Percentiles rank a stretch among this genome's conserved stretches.
phyloP scores from a whole-genome alignment of 2,888 invertebrate genomes.

The Pseudolycoriella hygida region DNA sequence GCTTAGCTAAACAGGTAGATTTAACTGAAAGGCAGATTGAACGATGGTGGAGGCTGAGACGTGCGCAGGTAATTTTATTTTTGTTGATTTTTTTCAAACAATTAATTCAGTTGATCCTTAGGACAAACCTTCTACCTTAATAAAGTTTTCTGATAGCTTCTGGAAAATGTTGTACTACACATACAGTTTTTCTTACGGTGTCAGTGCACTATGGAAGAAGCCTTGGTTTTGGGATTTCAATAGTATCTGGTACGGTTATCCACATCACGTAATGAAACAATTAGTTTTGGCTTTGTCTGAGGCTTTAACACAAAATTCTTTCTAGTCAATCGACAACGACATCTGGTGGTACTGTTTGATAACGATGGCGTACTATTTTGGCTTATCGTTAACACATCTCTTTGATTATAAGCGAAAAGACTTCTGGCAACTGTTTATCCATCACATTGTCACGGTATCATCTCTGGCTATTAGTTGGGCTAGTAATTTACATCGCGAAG shows the following conservation, averaged over 20 bases:
- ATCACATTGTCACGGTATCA: constrained; percentile 84
- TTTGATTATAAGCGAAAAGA: constrained; percentile 85
- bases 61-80: constrained; percentile 18
- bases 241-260: constrained; percentile 64
- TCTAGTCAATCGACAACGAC: constrained; percentile 57
- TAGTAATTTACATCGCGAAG: constrained; percentile 81
- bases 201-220: constrained; percentile 74
- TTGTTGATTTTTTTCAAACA: too few relatives aligned
- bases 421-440: constrained; percentile 97
- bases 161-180: constrained; percentile 80
- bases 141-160: constrained; percentile 82
- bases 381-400: constrained; percentile 81
- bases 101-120: too few relatives aligned
- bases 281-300: too few relatives aligned
- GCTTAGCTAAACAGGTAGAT: constrained; percentile 66
- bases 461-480: constrained; percentile 89
- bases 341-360: constrained; percentile 97
- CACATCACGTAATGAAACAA: constrained; percentile 42
- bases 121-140: constrained; percentile 74
- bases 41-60: constrained; percentile 73
- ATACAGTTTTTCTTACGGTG: constrained; percentile 63
- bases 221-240: constrained; percentile 87
- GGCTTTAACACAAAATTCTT: too few relatives aligned
- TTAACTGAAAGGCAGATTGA: constrained; percentile 75
- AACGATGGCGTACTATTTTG: constrained; percentile 89